Evolutionary conservation across 2,888 invertebrate species (phyloP).

Genomic region (Dicranocentrus wangi): DNA sequence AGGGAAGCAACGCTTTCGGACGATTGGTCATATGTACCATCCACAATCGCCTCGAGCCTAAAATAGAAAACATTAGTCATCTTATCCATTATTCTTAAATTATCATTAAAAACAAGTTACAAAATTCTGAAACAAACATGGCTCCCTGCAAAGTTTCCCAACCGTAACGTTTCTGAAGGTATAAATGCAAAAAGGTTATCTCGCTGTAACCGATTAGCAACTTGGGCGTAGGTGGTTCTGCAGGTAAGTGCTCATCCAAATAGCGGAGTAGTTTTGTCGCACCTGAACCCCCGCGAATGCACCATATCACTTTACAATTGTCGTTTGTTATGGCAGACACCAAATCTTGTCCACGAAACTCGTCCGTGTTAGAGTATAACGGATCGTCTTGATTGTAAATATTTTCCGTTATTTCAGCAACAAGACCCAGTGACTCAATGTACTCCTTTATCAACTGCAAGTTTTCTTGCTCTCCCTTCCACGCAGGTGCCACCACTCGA

Average conservation of each 20-base stretch:
- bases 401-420: conserved; percentile 54
- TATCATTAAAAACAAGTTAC: too few relatives aligned
- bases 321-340: conserved; percentile 59
- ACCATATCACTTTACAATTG: conserved; percentile 66
- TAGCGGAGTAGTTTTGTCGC: conserved; percentile 55
- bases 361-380: conserved; percentile 67
- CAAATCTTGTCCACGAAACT: conserved; percentile 65
- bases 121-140: too few relatives aligned
- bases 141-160: conserved; percentile 62
- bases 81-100: too few relatives aligned
- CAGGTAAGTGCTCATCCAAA: conserved; percentile 52
- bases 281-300: conserved; percentile 68
- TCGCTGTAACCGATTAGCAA: conserved; percentile 66
- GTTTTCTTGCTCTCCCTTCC: conserved; percentile 45
- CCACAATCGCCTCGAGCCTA: conserved; percentile 66
- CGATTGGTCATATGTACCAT: conserved; percentile 57
- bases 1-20: conserved; percentile 48
- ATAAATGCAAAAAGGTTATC: conserved; percentile 64
- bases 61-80: too few relatives aligned
- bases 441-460: conserved; percentile 49
- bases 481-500: conserved; percentile 55
- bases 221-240: conserved; percentile 41
- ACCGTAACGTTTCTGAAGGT: conserved; percentile 53
- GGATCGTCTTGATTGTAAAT: conserved; percentile 64
- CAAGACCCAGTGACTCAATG: conserved; percentile 57